Conservation (phyloP, 2,797 vertebrate species). For the Melanotaenia parkinsoni region DNA sequence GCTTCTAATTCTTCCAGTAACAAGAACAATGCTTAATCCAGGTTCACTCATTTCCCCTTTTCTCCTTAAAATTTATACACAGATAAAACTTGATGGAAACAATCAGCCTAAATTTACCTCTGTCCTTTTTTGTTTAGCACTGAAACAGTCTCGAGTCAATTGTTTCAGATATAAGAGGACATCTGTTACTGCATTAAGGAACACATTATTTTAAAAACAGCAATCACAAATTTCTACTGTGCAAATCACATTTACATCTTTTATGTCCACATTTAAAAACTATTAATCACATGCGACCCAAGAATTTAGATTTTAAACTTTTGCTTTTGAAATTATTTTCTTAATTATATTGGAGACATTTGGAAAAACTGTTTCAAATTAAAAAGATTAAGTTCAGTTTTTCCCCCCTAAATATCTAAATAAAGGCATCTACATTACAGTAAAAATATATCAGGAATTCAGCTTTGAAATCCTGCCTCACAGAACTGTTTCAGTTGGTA, state of each 20-base stretch:
- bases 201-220: not conserved
- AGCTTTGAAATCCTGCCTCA: not conserved
- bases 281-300: not conserved
- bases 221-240: not conserved
- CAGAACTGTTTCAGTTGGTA: no score
- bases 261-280: not conserved
- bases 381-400: not conserved
- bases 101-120: conserved; percentile 68
- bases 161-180: conserved; percentile 77
- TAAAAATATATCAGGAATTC: not conserved
- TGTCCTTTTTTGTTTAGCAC: conserved; percentile 49
- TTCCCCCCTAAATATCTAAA: no score
- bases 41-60: not conserved
- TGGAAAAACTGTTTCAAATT: not conserved
- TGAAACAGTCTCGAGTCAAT: conserved; percentile 64
- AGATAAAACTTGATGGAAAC: not conserved
- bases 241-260: not conserved
- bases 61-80: no score
- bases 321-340: not conserved
- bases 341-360: not conserved
- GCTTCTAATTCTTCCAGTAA: no score
- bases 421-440: no score
- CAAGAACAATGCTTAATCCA: not conserved
- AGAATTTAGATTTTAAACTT: not conserved
- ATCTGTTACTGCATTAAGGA: conserved; percentile 77